These are phyloP conservation scores for Gymnothorax javanicus DNA, from an alignment of 2,797 vertebrate species.

Conservation along the genomic window DNA sequence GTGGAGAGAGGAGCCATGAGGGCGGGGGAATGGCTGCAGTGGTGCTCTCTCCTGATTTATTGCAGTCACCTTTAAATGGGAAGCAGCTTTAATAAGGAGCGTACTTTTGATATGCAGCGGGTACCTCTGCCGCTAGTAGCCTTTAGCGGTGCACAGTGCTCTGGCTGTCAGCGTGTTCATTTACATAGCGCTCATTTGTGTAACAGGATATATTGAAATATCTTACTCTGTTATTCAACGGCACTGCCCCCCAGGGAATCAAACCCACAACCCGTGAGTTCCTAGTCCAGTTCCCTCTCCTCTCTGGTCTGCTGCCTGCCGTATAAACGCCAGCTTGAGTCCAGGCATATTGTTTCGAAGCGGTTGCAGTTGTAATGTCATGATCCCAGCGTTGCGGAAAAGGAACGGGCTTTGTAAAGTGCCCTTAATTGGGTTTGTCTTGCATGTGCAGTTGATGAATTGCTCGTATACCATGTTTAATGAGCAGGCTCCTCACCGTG, in stretches of 20 bases:
- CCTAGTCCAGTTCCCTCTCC: not conserved
- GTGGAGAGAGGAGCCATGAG: not conserved
- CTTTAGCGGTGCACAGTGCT: not conserved
- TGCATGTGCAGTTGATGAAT: not conserved
- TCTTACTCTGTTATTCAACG: not conserved
- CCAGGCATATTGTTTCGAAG: not conserved
- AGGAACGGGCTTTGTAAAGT: not conserved
- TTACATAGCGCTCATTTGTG: not conserved
- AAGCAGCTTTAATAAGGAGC: not conserved
- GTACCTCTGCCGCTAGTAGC: not conserved
- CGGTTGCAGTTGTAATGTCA: not conserved
- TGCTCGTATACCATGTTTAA: not conserved
- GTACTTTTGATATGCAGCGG: not conserved
- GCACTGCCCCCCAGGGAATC: not conserved
- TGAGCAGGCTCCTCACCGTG: not conserved
- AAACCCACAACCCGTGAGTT: not conserved
- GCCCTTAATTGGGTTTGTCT: not conserved
- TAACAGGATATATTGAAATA: not conserved
- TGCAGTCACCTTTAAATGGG: not conserved
- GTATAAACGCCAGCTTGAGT: not conserved
- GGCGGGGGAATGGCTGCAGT: not conserved
- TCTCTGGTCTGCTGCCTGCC: not conserved
- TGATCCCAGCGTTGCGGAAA: not conserved
- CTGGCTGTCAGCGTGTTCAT: not conserved
- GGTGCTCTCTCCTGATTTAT: not conserved